Base-by-base conservation (phyloP, 2,888 invertebrate genomes). In the Folsomia candida region DNA sequence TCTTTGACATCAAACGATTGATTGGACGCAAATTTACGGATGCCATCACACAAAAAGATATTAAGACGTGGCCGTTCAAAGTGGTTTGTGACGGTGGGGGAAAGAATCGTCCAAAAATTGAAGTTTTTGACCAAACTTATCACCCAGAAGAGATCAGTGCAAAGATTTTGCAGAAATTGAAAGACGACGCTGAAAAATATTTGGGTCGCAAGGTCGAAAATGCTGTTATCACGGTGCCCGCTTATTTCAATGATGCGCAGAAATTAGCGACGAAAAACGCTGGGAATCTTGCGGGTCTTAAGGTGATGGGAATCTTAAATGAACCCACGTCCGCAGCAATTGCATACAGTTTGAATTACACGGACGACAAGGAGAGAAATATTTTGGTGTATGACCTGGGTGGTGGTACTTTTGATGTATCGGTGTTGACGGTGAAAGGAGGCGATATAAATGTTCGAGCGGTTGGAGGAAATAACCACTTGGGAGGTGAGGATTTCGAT, bases 281-380 rank as follows among this genome's bases (percentile, higher is more conserved):
- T 14, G 94, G 94, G 0, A 86, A 86, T 14, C 91, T 85, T 81
- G 90, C 94, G 25, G 94, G 91, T 0, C 83, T 96, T 27, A 94
- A 94, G 83, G 93, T 96, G 2, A 85, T 94, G 51, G 87, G 94
- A 80, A 94, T 95, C 73, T 92, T 94, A 78, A 93, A 94, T 82
- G 94, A 95, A 82, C 94, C 94, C 11, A 95, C 94, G 2, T 92
- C 92, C 0, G 93, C 93, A n/a, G 93, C 93, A 57, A 84, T 93
- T 69, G 92, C 93, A 68, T 93, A 94, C 81, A 94, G 94, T 28
- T 82, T 87, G 6, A 83, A 84, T 78, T 82, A 83, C 71, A 83
- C 90, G 81, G 25, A 73, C 18, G 81, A 74, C 64, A 84, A 83
- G 51, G 86, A 86, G 77, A 83, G 82, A 37, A 37, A 37, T 37